Conservation (phyloP, 2,113 vertebrate genomes). For the Chaetura pelagica region DNA sequence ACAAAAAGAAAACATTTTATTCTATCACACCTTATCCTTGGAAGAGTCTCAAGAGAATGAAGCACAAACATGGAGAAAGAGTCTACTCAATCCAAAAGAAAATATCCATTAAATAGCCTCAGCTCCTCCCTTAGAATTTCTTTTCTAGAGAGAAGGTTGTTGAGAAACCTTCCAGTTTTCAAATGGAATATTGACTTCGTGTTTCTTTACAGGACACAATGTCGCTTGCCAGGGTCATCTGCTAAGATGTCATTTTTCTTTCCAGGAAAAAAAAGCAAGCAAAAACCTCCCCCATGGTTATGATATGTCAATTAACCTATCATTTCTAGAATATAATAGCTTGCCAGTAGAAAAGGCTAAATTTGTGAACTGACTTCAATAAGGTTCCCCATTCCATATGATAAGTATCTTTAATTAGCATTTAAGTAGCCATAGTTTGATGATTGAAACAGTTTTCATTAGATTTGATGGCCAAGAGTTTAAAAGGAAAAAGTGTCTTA, state of each 20-base stretch:
- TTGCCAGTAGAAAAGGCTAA: not conserved
- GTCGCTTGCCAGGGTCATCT: not conserved
- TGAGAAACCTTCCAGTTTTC: not conserved
- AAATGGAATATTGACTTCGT: not conserved
- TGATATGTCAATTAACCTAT: not conserved
- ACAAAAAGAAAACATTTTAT: not conserved
- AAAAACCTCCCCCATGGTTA: not conserved
- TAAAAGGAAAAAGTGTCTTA: not conserved
- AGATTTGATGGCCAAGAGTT: not conserved
- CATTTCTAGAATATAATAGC: not conserved
- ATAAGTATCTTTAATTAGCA: slow-evolving; percentile 19
- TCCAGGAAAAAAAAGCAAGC: not conserved
- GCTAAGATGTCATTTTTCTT: not conserved
- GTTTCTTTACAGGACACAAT: not conserved
- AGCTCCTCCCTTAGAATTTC: not conserved
- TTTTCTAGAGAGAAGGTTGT: not conserved
- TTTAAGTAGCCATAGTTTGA: not conserved
- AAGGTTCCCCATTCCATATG: not conserved
- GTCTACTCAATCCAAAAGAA: not conserved
- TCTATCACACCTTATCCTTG: not conserved
- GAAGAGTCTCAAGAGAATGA: not conserved
- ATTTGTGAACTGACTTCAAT: not conserved
- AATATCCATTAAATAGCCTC: not conserved
- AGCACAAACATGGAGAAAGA: not conserved
- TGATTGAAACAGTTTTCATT: not conserved